phyloP scores from a whole-genome alignment of 2,797 vertebrate species.

The Arnoldichthys spilopterus region DNA sequence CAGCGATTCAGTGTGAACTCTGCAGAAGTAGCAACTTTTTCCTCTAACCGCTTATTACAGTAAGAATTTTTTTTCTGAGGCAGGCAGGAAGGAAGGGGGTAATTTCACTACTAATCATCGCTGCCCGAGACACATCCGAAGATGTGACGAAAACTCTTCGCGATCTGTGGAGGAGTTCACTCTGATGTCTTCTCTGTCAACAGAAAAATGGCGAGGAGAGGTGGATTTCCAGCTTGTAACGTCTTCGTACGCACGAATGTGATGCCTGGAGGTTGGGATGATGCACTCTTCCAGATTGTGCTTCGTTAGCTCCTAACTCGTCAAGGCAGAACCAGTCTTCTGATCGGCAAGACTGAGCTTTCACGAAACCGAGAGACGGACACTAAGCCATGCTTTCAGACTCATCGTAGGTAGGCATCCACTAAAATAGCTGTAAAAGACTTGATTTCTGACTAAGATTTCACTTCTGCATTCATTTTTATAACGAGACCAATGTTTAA shows the following conservation, averaged over 20 bases:
- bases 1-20: not conserved
- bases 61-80: not conserved
- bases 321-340: not conserved
- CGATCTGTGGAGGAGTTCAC: not conserved
- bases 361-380: too few species aligned
- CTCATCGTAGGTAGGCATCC: too few species aligned
- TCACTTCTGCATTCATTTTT: too few species aligned
- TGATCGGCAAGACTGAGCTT: not conserved
- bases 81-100: not conserved
- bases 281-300: not conserved
- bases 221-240: not conserved
- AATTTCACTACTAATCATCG: not conserved
- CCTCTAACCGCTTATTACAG: not conserved
- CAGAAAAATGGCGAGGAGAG: not conserved
- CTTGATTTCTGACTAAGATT: too few species aligned
- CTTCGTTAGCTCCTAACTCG: not conserved
- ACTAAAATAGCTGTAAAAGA: too few species aligned
- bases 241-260: not conserved
- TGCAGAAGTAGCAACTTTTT: constrained; percentile 1
- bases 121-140: not conserved
- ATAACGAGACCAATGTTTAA: too few species aligned
- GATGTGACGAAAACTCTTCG: not conserved
- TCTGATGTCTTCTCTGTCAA: not conserved
- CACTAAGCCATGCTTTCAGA: too few species aligned
- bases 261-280: not conserved